phyloP scores from a whole-genome alignment of 2,888 invertebrate genomes.

The Cryptops parisi region DNA sequence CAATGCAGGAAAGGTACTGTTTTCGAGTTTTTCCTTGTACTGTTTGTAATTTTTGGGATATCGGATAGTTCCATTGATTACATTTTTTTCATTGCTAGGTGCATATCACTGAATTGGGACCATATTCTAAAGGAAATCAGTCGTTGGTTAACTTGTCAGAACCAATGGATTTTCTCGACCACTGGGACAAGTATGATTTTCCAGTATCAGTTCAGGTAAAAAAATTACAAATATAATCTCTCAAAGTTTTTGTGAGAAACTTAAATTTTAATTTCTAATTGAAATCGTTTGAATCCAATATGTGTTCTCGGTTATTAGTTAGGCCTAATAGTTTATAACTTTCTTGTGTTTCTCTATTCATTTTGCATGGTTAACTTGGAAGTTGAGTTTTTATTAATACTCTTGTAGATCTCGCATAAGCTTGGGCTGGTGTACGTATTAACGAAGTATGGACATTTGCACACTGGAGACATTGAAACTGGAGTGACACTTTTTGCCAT shows the following conservation, averaged over 20 bases:
- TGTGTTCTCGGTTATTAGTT: too few species aligned
- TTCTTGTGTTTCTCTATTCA: background rate
- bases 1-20: conserved; percentile 28
- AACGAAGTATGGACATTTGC: conserved; percentile 33
- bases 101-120: conserved; percentile 32
- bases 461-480: conserved; percentile 32
- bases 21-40: background rate
- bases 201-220: conserved; percentile 32
- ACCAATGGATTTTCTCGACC: conserved; percentile 28
- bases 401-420: conserved; percentile 28
- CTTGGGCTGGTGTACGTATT: conserved; percentile 30
- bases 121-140: conserved; percentile 31
- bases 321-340: too few species aligned
- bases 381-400: background rate
- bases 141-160: conserved; percentile 30
- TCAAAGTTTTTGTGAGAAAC: too few species aligned
- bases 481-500: conserved; percentile 28
- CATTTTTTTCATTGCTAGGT: too few species aligned
- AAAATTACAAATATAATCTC: too few species aligned
- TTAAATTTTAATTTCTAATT: too few species aligned
- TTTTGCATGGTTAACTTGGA: background rate
- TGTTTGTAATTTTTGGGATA: background rate
- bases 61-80: too few species aligned
- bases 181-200: conserved; percentile 30
- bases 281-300: too few species aligned